Conservation (phyloP, 2,888 invertebrate species). For the Ceratothoa steindachneri region DNA sequence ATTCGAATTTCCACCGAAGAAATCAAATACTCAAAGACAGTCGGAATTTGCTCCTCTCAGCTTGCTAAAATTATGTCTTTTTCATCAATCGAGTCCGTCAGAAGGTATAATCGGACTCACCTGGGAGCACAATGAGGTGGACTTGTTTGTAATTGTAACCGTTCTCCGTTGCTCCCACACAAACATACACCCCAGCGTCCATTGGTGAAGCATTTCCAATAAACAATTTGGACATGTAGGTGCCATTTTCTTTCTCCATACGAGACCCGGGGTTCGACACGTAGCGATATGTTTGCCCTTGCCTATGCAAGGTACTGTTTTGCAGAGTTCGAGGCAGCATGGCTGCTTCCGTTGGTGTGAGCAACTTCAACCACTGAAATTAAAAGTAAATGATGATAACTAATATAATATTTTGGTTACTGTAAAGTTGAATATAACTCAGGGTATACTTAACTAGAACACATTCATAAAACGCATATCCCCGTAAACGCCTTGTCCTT, state of each 20-base stretch:
- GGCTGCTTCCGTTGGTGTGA: background rate
- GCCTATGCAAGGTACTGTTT: conserved; percentile 18
- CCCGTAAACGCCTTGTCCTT: too few species aligned
- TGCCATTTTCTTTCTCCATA: conserved; percentile 25
- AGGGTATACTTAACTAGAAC: too few species aligned
- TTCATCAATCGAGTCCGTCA: too few species aligned
- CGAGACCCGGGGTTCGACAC: conserved; percentile 17
- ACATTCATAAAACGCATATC: too few species aligned
- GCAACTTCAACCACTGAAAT: conserved; percentile 31
- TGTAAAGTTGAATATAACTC: too few species aligned
- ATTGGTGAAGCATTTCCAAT: conserved; percentile 23
- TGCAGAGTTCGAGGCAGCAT: background rate
- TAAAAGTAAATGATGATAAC: too few species aligned
- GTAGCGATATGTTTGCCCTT: conserved; percentile 13
- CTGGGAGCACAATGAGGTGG: conserved; percentile 27
- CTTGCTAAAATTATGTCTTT: too few species aligned
- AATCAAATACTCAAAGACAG: too few species aligned
- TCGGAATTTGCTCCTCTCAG: too few species aligned
- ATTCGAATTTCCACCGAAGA: too few species aligned
- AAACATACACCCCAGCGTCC: conserved; percentile 37
- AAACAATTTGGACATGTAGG: conserved; percentile 32
- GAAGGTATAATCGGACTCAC: too few species aligned
- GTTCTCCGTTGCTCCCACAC: conserved; percentile 32
- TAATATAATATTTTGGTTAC: too few species aligned
- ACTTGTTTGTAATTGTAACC: conserved; percentile 42